These are phyloP conservation scores for Serripes groenlandicus DNA, from an alignment of 2,888 invertebrate species.

Conservation along the genomic window DNA sequence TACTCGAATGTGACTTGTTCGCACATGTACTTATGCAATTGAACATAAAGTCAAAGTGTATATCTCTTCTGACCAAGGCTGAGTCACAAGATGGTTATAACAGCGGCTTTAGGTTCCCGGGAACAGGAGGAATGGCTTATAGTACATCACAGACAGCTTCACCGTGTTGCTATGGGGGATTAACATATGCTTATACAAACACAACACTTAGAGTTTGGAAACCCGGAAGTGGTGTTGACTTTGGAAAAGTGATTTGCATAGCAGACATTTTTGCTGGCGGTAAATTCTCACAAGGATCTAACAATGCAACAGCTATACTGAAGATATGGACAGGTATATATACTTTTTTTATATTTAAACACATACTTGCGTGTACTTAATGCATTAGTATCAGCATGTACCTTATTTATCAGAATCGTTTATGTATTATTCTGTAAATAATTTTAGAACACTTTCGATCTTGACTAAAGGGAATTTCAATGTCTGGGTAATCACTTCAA, in stretches of 20 bases:
- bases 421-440: no score
- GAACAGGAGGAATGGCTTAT: constrained; percentile 10
- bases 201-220: constrained; percentile 19
- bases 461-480: no score
- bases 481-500: no score
- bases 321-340: constrained; percentile 20
- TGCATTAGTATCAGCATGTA: no score
- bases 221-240: background rate
- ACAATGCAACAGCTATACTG: background rate
- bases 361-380: no score
- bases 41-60: no score
- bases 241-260: constrained; percentile 19
- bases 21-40: no score
- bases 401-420: no score
- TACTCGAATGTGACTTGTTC: no score
- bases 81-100: constrained; percentile 1
- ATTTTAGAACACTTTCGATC: no score
- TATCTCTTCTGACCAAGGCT: no score
- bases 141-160: background rate
- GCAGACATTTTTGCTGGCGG: constrained; percentile 11
- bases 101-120: constrained; percentile 20
- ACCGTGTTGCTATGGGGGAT: constrained; percentile 24
- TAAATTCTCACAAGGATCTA: background rate
- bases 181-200: constrained; percentile 22
- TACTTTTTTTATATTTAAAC: no score